Base-by-base conservation (phyloP, 2,888 invertebrate genomes). In the Epinotia demarniana region DNA sequence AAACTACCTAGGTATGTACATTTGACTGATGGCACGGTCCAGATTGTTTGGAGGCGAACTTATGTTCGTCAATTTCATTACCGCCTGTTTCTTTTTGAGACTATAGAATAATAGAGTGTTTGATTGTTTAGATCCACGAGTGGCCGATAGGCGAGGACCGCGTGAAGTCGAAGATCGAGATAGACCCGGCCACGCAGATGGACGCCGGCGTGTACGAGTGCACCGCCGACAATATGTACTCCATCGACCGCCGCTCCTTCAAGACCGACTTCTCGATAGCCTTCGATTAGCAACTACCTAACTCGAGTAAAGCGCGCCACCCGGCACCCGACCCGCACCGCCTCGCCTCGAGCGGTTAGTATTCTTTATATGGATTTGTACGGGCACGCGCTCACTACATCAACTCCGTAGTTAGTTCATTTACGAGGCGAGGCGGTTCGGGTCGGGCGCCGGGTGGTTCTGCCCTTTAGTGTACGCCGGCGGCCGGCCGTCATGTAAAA, bases 141-240 rank as follows among this genome's bases (percentile, higher is more conserved):
- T 98, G 98, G 98, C 96, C 96, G 81, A 96, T 97, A 79, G 97
- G 96, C 11, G 95, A 96, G 1, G 97, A 98, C 85, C 96, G 95
- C 81, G 97, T 98, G 57, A 98, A 98, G 90, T 98, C 98, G 39
- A 98, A 98, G 94, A 95, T 98, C 84, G 98, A 98, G 94, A 98
- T 98, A 67, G 98, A 98, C 89, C 98, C 98, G 12, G 98, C 98
- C 0, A 98, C 98, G 4, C 98, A 98, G 93, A 98, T 98, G 98
- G 98, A 98, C 87, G 98, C 98, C 13, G 98, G 98, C n/a, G 96
- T 98, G 19, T 98, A 98, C 89, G 98, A 98, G 89, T 98, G 98
- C 85, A 98, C 98, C 5, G 98, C 98, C 0, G 98, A 98, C 90
- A 98, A 98, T 87, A 98, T 98, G 97, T 98, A 98, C 89, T 97